Evolutionary conservation across 2,113 vertebrate genomes (phyloP).

Genomic region (Kryptolebias marmoratus): DNA sequence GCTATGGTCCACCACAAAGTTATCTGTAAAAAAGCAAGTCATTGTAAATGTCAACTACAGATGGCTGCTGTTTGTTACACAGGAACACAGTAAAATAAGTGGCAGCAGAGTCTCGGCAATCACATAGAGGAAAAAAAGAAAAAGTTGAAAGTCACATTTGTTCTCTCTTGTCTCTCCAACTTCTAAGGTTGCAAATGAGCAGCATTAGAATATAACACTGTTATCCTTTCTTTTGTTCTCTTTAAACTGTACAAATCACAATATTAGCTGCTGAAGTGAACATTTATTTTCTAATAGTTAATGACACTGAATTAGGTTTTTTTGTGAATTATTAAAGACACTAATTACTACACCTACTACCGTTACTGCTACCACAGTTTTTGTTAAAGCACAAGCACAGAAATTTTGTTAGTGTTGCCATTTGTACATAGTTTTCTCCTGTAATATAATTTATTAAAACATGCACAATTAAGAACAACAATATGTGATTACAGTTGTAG

Average conservation of each 20-base stretch:
- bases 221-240: not conserved
- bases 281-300: too few species aligned
- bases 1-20: conserved; percentile 98
- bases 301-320: too few species aligned
- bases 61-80: conserved; percentile 42
- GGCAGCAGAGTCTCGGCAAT: conserved; percentile 9
- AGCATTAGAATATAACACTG: not conserved
- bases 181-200: not conserved
- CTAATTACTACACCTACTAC: too few species aligned
- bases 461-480: too few species aligned
- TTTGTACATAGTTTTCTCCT: too few species aligned
- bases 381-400: too few species aligned
- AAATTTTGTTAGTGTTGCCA: too few species aligned
- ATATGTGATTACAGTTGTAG: not conserved
- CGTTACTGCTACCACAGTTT: too few species aligned
- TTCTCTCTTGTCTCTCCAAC: conserved; percentile 1
- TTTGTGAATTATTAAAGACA: too few species aligned
- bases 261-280: too few species aligned
- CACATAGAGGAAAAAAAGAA: not conserved
- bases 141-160: conserved; percentile 25
- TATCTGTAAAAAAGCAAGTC: conserved; percentile 83
- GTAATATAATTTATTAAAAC: not conserved
- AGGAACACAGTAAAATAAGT: conserved; percentile 20
- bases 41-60: conserved; percentile 46
- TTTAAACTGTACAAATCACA: too few species aligned